Evolutionary conservation across 2,888 invertebrate species (phyloP), one percentile per base, ranked within the genome.

Genomic region (Dryococelus australis): DNA sequence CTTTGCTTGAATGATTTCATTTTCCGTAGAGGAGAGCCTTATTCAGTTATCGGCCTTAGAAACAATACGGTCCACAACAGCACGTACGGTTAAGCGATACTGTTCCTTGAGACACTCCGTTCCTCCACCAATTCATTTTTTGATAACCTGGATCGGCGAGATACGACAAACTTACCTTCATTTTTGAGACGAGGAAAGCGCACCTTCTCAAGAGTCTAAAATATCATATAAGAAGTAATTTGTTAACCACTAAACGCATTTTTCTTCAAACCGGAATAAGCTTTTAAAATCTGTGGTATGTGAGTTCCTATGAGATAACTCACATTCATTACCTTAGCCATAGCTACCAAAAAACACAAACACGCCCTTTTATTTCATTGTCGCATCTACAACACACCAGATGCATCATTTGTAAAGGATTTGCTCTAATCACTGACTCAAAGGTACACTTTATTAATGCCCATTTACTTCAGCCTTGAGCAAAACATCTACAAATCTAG

Each of bases 251-350:
- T 43, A 12, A n/a, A 43, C 16, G 9, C 27, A 43, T 5, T 84
- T 35, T 84, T 85, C 47, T 85, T 85, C 47, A 35, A 85, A 43
- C 20, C 43, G 9, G 43, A n/a, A 85, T 47, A 85, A 85, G 8
- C 27, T 26, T 43, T 85, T 85, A 26, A 85, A 85, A 13, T 43
- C 85, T 4, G 6, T 10, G 6, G n/a, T 26, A 0, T 47, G 0
- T 43, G 85, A 16, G 26, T 16, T 16, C 16, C 24, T 35, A 26
- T n/a, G 24, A 28, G 16, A 24, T 79, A 6, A 6, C 13, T 26
- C 80, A 80, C 26, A 80, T 80, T 12, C 27, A 85, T 24, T 24
- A 43, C 85, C 43, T 85, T 12, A 43, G 47, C 43, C 85, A 43
- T 43, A n/a, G 26, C 26, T 6, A 43, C 26, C 26, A 4, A 0